Evolutionary conservation across 2,797 vertebrate genomes (phyloP).

Genomic region (Chaenodraco wilsoni): DNA sequence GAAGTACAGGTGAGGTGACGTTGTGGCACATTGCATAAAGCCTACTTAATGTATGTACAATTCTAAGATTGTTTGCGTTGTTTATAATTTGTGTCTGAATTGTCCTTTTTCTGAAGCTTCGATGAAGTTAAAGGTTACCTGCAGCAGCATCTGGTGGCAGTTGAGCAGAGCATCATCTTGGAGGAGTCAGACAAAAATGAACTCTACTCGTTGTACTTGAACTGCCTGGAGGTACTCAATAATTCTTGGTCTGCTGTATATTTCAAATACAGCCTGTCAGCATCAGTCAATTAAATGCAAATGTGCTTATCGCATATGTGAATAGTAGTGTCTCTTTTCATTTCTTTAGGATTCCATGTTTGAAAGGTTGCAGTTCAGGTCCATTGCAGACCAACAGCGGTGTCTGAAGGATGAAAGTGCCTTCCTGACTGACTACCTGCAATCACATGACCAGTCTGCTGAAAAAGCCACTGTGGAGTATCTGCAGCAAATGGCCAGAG

Average conservation of each 20-base stretch:
- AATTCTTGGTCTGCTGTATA: neutral
- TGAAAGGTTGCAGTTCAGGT: conserved; percentile 84
- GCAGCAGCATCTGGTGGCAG: conserved; percentile 85
- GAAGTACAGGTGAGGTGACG: conserved; percentile 90
- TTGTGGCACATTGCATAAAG: neutral
- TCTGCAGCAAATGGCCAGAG: conserved; percentile 88
- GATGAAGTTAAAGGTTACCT: conserved; percentile 87
- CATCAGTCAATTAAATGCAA: neutral
- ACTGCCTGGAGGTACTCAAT: conserved; percentile 89
- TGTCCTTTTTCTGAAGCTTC: conserved; percentile 83
- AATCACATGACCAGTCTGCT: neutral
- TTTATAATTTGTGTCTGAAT: conserved; percentile 13
- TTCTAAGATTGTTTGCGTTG: accelerated
- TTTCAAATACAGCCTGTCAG: neutral
- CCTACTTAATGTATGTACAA: accelerated
- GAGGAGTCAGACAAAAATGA: conserved; percentile 87
- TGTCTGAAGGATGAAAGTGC: conserved; percentile 73
- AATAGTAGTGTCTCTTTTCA: conserved; percentile 15
- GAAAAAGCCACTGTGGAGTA: conserved; percentile 79
- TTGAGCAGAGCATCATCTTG: conserved; percentile 86
- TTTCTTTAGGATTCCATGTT: conserved; percentile 89
- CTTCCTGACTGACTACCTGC: conserved; percentile 80
- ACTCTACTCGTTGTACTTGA: conserved; percentile 91
- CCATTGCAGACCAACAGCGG: conserved; percentile 43
- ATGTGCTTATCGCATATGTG: neutral